Evolutionary conservation across 2,888 invertebrate genomes (phyloP).

Genomic region (Villa cingulata): DNA sequence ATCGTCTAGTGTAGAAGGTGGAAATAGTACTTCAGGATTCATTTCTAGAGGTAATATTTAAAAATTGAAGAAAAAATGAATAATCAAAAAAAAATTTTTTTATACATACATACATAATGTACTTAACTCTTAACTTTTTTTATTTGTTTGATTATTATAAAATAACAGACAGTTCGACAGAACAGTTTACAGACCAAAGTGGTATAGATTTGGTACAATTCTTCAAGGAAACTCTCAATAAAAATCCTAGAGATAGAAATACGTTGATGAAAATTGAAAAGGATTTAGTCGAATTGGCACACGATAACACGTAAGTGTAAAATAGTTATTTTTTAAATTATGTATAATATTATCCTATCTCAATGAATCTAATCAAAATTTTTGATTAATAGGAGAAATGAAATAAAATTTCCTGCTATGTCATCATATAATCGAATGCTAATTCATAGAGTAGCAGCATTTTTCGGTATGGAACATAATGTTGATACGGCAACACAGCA

Average conservation of each 20-base stretch:
- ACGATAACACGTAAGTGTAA: slow-evolving; percentile 57
- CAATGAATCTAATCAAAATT: slow-evolving; percentile 3
- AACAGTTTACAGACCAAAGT: slow-evolving; percentile 55
- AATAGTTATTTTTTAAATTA: not conserved
- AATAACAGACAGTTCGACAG: slow-evolving; percentile 57
- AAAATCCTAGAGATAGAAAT: slow-evolving; percentile 75
- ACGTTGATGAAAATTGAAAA: slow-evolving; percentile 77
- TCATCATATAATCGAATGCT: slow-evolving; percentile 94
- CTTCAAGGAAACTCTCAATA: slow-evolving; percentile 80
- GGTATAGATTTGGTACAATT: slow-evolving; percentile 77
- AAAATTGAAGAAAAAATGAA: slow-evolving; percentile 10
- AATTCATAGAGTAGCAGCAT: slow-evolving; percentile 85
- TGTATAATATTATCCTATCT: not conserved
- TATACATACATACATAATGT: slow-evolving; percentile 6
- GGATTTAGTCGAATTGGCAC: slow-evolving; percentile 69
- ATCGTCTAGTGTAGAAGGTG: slow-evolving; percentile 38
- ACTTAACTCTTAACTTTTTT: not conserved
- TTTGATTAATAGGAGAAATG: slow-evolving; percentile 44
- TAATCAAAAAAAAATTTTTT: slow-evolving; percentile 21
- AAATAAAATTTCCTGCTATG: slow-evolving; percentile 81
- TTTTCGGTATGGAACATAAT: slow-evolving; percentile 89
- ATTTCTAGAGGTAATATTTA: slow-evolving; percentile 40
- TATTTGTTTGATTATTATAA: not conserved
- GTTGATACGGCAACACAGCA: slow-evolving; percentile 69
- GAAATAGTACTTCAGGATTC: slow-evolving; percentile 41